These are phyloP conservation scores for Morinoia aosen DNA, from an alignment of 2,888 invertebrate species.

Conservation along the genomic window DNA sequence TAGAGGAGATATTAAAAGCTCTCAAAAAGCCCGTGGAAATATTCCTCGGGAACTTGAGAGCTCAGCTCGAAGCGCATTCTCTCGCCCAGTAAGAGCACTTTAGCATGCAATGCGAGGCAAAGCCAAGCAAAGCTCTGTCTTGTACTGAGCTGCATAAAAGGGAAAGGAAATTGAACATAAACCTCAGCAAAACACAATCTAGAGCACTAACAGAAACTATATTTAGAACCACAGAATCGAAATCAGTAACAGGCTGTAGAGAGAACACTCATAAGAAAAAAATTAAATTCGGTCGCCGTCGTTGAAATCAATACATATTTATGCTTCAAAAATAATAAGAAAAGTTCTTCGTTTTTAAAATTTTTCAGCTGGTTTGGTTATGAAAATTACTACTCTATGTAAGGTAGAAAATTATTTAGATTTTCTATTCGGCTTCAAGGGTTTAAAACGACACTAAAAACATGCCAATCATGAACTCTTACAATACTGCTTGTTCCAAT, in stretches of 20 bases:
- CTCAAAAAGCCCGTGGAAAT: too few species aligned
- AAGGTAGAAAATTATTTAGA: too few species aligned
- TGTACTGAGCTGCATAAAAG: not conserved
- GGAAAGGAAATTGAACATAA: not conserved
- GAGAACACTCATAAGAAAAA: too few species aligned
- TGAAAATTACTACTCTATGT: too few species aligned
- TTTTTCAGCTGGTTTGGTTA: too few species aligned
- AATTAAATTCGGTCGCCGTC: too few species aligned
- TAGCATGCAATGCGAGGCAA: not conserved
- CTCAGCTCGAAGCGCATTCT: too few species aligned
- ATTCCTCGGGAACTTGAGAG: too few species aligned
- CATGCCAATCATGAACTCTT: not conserved
- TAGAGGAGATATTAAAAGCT: too few species aligned
- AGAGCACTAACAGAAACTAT: not conserved
- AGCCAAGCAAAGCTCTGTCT: not conserved
- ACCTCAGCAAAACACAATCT: not conserved
- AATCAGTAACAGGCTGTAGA: not conserved
- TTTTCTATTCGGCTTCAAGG: too few species aligned
- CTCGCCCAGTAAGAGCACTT: not conserved
- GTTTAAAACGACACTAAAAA: not conserved
- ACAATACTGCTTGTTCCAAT: not conserved
- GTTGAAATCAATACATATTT: too few species aligned
- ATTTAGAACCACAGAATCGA: not conserved
- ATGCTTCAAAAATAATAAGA: not conserved
- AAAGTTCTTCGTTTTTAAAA: not conserved